Evolutionary conservation across 1,140 invertebrate species (phyloP), one percentile per base, ranked within the genome.

Genomic region (Eupeodes corollae): DNA sequence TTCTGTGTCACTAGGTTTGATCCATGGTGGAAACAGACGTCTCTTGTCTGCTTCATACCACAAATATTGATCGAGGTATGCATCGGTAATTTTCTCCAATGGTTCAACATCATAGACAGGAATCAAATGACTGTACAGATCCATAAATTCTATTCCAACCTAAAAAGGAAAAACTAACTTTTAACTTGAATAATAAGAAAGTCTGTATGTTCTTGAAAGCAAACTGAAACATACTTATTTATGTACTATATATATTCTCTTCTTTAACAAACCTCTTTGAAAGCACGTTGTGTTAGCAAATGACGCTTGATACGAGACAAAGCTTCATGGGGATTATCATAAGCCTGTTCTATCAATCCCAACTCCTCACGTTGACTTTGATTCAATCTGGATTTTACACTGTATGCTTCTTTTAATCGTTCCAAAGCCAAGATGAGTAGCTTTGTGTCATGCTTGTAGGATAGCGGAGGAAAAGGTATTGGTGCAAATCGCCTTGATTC

Each of bases 11-110:
- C 91, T 90, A 1, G 97, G 96, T 70, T 99, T 99, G 3, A 99
- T 91, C 97, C 97, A 99, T 0, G 93, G 90, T 39, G 97, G 97
- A 58, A 99, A 96, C 5, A 99, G 72, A 21, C 92, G 71, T 19
- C 97, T 75, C 65, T 99, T 99, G 68, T 99, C 97, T 0, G 97
- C 94, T 72, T 99, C 97, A 68, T 99, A 99, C 96, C 96, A 99
- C 8, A 99, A 70, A 72, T 99, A 99, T 69, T 99, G 97, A 76
- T 99, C 96, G 21, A 99, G 72, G 70, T 99, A 99, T n/a, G 97
- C 97, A 69, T 99, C 97, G 0, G 95, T 98, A 19, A 99, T 98
- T 72, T 99, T 99, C 69, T 99, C 97, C 9, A 99, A 72, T 0
- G 97, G 96, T 61, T 99, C 96, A 14, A 99, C 93, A 63, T 99